Base-by-base conservation (phyloP, 2,113 vertebrate genomes). In the Bettongia penicillata region DNA sequence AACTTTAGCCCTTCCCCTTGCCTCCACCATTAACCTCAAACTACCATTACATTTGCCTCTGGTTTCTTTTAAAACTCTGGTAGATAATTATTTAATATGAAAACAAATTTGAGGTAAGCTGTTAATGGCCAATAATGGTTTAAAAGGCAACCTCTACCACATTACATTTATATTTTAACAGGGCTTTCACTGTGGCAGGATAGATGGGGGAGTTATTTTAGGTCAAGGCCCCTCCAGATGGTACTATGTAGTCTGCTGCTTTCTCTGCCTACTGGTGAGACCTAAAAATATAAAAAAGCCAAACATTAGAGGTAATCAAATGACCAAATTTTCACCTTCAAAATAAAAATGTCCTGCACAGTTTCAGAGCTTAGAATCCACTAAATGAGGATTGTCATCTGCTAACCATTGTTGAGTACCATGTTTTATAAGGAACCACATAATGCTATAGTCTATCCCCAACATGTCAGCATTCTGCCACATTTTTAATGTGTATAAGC, bases 401-500 rank as follows among this genome's bases (percentile, higher is more conserved):
- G 57, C 90, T 93, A 95, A 19, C 49, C 5, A 93, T 11, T 16
- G 53, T 89, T 43, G 92, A 93, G 91, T 43, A 37, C 50, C 91
- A 26, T 2, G 55, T 89, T 77, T 90, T 94, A 51, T 90, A 84
- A 49, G 93, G 51, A 93, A 93, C 91, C 91, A 31, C 90, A 28
- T 48, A 92, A 93, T 94, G 95, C 89, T 68, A 91, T 0, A 0
- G 53, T 95, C 90, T 94, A n/a, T 68, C 90, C 84, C 94, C 89
- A 96, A 55, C 57, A 93, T 90, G 68, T 43, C 47, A 77, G 50
- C 84, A 90, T 96, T 89, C 57, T 8, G 48, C 91, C 19, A 92
- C 91, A 57, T 93, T 96, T 97, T 47, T 96, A 84, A 84, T 84
- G 92, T 93, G 95, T 95, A 91, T 95, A 93, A 92, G 43, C 48